phyloP scores from a whole-genome alignment of 2,797 vertebrate genomes.

The Coilia nasus region DNA sequence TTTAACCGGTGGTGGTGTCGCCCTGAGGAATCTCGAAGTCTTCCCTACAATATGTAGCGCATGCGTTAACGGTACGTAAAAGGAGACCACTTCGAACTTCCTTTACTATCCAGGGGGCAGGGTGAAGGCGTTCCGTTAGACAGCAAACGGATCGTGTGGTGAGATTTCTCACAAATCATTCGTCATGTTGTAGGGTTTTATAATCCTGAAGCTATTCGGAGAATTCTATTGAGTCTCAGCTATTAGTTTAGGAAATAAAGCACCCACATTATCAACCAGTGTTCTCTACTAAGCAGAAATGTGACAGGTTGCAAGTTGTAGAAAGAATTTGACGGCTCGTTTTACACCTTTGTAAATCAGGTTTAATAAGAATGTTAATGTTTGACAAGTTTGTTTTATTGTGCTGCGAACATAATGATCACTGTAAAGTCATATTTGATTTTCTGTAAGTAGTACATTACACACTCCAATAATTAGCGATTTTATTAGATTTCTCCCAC shows the following conservation, averaged over 20 bases:
- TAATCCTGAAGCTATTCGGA: background rate
- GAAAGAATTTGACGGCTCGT: background rate
- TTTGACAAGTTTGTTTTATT: no score
- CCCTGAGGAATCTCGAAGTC: conserved; percentile 17
- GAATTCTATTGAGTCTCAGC: background rate
- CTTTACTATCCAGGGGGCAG: conserved; percentile 23
- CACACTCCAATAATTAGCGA: no score
- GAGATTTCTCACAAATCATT: background rate
- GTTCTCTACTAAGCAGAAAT: background rate
- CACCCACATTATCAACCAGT: background rate
- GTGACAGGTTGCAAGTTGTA: background rate
- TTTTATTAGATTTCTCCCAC: no score
- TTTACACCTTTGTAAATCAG: background rate
- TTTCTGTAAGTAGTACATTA: no score
- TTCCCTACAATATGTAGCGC: conserved; percentile 14
- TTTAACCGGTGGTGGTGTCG: conserved; percentile 3
- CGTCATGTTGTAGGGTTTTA: background rate
- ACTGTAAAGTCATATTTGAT: no score
- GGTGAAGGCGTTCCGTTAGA: conserved; percentile 17
- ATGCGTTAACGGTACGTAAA: conserved; percentile 21
- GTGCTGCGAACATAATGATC: no score
- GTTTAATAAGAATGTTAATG: no score
- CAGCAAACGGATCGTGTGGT: background rate
- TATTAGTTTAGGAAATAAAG: background rate
- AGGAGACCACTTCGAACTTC: conserved; percentile 17